Evolutionary conservation across 2,797 vertebrate genomes (phyloP).

Genomic region (Acropternis orthonyx): DNA sequence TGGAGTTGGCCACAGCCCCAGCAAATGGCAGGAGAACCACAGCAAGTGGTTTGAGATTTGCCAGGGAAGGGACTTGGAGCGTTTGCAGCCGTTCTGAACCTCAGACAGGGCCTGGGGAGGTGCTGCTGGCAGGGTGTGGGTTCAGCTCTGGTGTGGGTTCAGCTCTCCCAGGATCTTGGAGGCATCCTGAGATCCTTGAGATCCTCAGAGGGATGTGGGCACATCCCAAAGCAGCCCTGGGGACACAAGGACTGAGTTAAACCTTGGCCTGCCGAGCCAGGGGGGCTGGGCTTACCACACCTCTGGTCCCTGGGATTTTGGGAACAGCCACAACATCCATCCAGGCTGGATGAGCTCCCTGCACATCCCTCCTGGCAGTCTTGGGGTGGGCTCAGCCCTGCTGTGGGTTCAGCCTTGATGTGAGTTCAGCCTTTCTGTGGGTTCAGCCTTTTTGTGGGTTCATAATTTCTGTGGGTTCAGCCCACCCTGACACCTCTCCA

Average conservation of each 20-base stretch:
- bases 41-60: background rate
- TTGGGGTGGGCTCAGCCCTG: too few species aligned
- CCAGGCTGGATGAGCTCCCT: background rate
- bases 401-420: too few species aligned
- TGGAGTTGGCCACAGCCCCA: background rate
- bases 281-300: too few species aligned
- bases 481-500: background rate
- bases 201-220: background rate
- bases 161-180: background rate
- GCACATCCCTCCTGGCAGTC: background rate
- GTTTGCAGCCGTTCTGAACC: background rate
- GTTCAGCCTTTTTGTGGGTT: too few species aligned
- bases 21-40: background rate
- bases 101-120: background rate
- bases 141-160: background rate
- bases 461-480: too few species aligned
- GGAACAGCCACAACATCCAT: background rate
- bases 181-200: background rate
- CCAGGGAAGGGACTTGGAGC: background rate
- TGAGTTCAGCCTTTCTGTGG: too few species aligned
- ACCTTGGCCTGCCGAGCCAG: background rate
- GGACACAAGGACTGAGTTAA: background rate
- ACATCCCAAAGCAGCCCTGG: background rate
- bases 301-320: too few species aligned
- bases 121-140: background rate